Base-by-base conservation (phyloP, 1,140 invertebrate genomes). In the Aphaenogaster rudis region DNA sequence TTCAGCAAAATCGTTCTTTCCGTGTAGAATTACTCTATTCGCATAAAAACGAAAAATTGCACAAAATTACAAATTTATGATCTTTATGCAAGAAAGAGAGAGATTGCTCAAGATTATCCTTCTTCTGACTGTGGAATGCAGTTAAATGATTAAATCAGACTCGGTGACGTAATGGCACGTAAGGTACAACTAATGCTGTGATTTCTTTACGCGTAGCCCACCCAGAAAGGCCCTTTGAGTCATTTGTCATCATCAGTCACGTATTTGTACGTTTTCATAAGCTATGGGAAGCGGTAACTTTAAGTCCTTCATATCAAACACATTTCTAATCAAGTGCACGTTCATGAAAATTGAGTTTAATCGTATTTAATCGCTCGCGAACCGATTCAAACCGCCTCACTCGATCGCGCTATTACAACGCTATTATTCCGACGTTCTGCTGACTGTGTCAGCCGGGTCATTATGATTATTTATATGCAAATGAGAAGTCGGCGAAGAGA, bases 381-480 rank as follows among this genome's bases (percentile, higher is more conserved):
- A 21, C 21, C 42, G 69, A 48, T 48, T 74, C 80, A 7, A 59
- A 48, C 42, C 64, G 48, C 48, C 50, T 67, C 78, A 13, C 33
- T 67, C 61, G 33, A 81, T 69, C 63, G 64, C 50, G 69, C 42
- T 48, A 36, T 80, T 80, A 67, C 28, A 39, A 9, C 77, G 52
- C 77, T 39, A 39, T 61, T 61, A 61, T 36, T 82, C 67, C 50
- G 42, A 82, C 54, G 21, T 74, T 61, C 67, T 48, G 33, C 67
- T 39, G 54, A 82, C 42, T 61, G 54, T 82, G 80, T 61, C 67
- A 61, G 80, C 11, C 42, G 54, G 42, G 8, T 84, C 80, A 74
- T 87, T 82, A 71, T 84, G 66, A 87, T 87, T 87, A 87, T 82
- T 71, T 87, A 84, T 87, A 87, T 87, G 86, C 86, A 87, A 87